Evolutionary conservation across 2,113 vertebrate genomes (phyloP).

Genomic region (Strix uralensis): DNA sequence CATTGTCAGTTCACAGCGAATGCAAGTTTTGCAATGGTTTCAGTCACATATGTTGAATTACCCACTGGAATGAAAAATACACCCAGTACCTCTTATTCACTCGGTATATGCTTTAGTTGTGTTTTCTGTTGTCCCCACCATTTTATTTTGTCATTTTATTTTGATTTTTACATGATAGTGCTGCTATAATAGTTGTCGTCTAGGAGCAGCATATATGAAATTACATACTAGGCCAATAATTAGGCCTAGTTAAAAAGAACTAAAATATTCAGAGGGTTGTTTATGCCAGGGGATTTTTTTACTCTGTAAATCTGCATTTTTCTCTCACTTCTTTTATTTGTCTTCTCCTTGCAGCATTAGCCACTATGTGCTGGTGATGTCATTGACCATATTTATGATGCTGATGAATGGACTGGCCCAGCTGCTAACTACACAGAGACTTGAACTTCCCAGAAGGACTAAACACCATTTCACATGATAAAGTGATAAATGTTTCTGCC

Average conservation of each 20-base stretch:
- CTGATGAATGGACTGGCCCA: constrained; percentile 89
- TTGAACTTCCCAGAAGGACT: constrained; percentile 68
- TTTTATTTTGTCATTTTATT: neutral
- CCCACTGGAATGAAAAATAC: neutral
- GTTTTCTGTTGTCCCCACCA: neutral
- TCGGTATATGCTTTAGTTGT: neutral
- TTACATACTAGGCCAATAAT: neutral
- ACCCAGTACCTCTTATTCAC: neutral
- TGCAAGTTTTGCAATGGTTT: neutral
- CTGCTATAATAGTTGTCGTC: neutral
- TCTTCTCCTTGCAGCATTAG: constrained; percentile 84
- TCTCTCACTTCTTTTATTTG: neutral
- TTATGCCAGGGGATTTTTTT: neutral
- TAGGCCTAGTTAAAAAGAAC: neutral
- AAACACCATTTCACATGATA: constrained; percentile 84
- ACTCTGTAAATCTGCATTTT: neutral
- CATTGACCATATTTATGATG: constrained; percentile 93
- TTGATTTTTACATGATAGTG: neutral
- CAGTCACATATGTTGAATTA: neutral
- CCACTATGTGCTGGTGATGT: constrained; percentile 98
- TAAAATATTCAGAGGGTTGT: neutral
- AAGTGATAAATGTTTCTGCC: neutral
- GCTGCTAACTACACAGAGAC: constrained; percentile 83
- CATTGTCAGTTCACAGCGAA: neutral
- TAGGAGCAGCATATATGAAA: neutral